phyloP scores from a whole-genome alignment of 2,888 invertebrate genomes.

The Xestia sexstrigata region DNA sequence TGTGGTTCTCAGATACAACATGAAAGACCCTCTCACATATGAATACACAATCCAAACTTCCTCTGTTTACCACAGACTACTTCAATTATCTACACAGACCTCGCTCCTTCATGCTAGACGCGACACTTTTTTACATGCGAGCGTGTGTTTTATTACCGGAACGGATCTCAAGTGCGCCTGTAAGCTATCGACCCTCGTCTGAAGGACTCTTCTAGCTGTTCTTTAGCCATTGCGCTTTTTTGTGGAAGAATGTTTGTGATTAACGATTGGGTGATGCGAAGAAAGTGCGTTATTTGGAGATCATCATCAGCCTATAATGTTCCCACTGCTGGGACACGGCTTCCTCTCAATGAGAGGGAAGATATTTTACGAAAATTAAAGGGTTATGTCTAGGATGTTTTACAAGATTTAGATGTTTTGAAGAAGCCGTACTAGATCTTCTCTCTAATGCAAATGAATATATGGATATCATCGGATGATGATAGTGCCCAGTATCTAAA shows the following conservation, averaged over 20 bases:
- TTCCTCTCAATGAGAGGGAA: too few species aligned
- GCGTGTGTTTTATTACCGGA: conserved; percentile 79
- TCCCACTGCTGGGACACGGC: too few species aligned
- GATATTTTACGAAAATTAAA: too few species aligned
- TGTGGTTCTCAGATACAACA: background rate
- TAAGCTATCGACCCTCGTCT: conserved; percentile 70
- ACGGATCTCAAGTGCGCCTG: conserved; percentile 76
- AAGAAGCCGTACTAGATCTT: background rate
- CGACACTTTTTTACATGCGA: conserved; percentile 76
- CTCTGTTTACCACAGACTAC: conserved; percentile 52
- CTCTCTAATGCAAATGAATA: background rate
- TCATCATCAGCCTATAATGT: too few species aligned
- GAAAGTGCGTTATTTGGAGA: conserved; percentile 25
- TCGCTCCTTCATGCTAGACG: conserved; percentile 47
- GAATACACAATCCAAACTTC: conserved; percentile 21
- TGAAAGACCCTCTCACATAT: background rate
- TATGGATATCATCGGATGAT: background rate
- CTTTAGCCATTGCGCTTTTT: conserved; percentile 63
- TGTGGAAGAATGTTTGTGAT: conserved; percentile 61
- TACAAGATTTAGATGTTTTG: background rate
- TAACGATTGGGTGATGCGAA: conserved; percentile 53
- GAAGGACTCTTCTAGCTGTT: conserved; percentile 67
- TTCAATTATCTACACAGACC: conserved; percentile 60
- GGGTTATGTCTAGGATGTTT: background rate
- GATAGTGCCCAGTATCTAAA: background rate